Evolutionary conservation across 2,888 invertebrate genomes (phyloP).

Genomic region (Cenopis cana): DNA sequence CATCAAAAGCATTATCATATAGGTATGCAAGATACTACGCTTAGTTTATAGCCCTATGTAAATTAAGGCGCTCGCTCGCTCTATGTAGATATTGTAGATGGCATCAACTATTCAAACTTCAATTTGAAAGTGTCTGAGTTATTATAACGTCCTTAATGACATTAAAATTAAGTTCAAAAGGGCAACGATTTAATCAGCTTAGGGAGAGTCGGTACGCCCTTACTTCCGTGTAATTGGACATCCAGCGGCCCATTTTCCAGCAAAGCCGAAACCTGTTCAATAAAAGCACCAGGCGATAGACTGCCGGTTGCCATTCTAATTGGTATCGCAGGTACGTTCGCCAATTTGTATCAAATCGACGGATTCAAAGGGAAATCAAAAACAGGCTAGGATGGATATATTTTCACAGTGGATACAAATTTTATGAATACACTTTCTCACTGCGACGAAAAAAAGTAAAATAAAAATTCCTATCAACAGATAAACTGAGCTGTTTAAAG

Average conservation of each 20-base stretch:
- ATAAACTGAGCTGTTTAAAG: slow-evolving; percentile 61
- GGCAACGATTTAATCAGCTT: slow-evolving; percentile 61
- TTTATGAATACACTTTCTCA: background rate
- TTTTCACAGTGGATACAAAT: background rate
- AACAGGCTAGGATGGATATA: background rate
- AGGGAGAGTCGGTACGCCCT: slow-evolving; percentile 56
- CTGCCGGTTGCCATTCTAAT: slow-evolving; percentile 50
- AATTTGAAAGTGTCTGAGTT: slow-evolving; percentile 10
- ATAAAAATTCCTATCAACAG: slow-evolving; percentile 61
- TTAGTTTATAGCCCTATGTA: background rate
- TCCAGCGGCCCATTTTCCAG: slow-evolving; percentile 64
- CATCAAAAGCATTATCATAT: no score
- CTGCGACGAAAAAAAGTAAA: slow-evolving; percentile 8
- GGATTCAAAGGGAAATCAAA: slow-evolving; percentile 1
- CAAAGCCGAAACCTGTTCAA: slow-evolving; percentile 68
- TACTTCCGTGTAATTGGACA: slow-evolving; percentile 69
- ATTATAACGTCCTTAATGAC: slow-evolving; percentile 7
- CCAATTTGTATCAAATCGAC: slow-evolving; percentile 17
- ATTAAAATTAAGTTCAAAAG: slow-evolving; percentile 28
- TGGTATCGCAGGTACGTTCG: slow-evolving; percentile 16
- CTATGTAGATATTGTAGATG: no score
- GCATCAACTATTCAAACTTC: background rate
- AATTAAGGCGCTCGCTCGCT: background rate
- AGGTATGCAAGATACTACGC: background rate
- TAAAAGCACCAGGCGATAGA: slow-evolving; percentile 54